phyloP scores from a whole-genome alignment of 2,797 vertebrate genomes.

The Coregonus ussuriensis region DNA sequence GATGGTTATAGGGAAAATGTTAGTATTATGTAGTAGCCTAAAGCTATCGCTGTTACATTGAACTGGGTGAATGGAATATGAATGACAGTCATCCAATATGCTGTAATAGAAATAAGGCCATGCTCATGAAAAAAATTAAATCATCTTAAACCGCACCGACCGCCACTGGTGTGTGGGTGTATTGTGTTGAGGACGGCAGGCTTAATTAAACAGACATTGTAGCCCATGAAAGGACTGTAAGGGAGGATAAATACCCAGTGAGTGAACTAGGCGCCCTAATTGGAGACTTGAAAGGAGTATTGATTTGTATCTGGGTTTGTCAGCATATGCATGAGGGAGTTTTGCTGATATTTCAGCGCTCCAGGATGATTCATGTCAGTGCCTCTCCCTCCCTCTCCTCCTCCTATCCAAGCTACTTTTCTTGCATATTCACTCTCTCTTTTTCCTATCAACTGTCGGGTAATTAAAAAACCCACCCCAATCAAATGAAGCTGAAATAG shows the following conservation, averaged over 20 bases:
- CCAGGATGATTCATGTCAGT: background rate
- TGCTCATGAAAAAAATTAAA: too few relatives aligned
- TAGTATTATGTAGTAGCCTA: too few relatives aligned
- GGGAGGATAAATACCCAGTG: background rate
- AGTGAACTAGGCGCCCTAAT: conserved; percentile 15
- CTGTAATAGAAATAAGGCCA: too few relatives aligned
- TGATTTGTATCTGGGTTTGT: conserved; percentile 9
- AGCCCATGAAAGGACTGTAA: too few relatives aligned
- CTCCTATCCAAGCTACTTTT: background rate
- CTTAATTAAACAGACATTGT: too few relatives aligned
- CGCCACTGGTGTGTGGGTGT: too few relatives aligned
- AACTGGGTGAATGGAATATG: too few relatives aligned
- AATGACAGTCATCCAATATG: too few relatives aligned
- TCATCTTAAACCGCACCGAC: too few relatives aligned
- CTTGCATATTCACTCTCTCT: background rate
- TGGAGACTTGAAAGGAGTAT: conserved; percentile 18
- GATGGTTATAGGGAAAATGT: too few relatives aligned
- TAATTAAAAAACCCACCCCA: background rate
- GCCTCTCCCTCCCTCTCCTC: background rate
- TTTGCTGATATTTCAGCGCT: conserved; percentile 27
- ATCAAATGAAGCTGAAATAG: background rate
- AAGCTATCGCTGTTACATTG: too few relatives aligned
- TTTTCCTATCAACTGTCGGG: background rate
- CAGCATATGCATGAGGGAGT: conserved; percentile 20
- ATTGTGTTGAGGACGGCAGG: too few relatives aligned